Conservation (phyloP, 2,113 vertebrate genomes). For the Clupea harengus region DNA sequence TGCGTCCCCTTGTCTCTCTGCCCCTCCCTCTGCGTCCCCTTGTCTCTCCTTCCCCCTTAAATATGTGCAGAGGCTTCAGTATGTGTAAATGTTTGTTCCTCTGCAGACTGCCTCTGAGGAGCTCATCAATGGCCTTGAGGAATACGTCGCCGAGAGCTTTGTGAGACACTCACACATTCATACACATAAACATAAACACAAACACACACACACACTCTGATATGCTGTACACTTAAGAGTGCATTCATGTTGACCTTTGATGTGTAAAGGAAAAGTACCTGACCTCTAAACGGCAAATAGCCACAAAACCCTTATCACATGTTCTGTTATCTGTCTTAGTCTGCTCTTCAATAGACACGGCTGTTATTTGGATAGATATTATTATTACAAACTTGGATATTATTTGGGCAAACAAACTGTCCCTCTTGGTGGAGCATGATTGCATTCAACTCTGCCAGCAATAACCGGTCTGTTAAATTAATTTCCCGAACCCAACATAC, state of each 20-base stretch:
- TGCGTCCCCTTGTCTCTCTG: background rate
- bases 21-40: no score
- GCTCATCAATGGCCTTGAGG: constrained; percentile 80
- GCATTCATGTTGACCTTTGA: no score
- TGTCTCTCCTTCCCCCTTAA: background rate
- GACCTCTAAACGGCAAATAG: no score
- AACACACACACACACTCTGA: background rate
- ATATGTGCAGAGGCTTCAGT: background rate
- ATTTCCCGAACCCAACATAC: no score
- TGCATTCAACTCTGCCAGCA: background rate
- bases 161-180: constrained; percentile 59
- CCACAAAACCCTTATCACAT: background rate
- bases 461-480: background rate
- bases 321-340: no score
- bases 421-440: background rate
- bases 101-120: constrained; percentile 74
- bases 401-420: background rate
- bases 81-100: background rate
- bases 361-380: no score
- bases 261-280: no score
- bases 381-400: no score
- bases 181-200: background rate
- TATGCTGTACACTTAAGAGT: background rate
- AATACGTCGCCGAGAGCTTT: constrained; percentile 86
- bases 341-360: no score